Conservation (phyloP, 2,888 invertebrate genomes). For the Sphinx pinastri region DNA sequence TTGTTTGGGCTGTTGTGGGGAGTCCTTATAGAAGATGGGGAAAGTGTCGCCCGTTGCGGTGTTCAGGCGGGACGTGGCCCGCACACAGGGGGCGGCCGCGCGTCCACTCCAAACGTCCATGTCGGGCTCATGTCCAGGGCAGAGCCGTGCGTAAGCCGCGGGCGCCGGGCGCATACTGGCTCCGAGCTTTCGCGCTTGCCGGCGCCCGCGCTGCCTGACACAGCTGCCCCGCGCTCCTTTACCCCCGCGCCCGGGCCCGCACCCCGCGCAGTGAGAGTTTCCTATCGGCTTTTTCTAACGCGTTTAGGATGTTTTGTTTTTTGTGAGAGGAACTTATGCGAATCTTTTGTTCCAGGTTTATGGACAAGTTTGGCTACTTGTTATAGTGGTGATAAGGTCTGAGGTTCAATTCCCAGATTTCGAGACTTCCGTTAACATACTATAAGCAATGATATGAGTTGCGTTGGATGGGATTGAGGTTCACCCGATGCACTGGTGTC, state of each 20-base stretch:
- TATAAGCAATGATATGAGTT: too few relatives aligned
- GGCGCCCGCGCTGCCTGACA: neutral
- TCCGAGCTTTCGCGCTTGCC: constrained; percentile 6
- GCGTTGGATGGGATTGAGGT: too few relatives aligned
- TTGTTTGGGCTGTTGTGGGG: neutral
- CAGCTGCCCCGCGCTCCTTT: neutral
- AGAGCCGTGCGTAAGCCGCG: constrained; percentile 1
- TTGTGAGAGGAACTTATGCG: neutral
- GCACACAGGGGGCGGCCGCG: constrained; percentile 11
- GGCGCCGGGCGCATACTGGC: constrained; percentile 10
- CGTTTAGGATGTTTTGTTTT: constrained; percentile 8
- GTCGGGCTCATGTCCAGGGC: constrained; percentile 9
- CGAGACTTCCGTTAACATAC: too few relatives aligned
- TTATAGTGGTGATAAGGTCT: too few relatives aligned
- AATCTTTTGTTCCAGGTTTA: too few relatives aligned
- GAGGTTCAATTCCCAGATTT: too few relatives aligned
- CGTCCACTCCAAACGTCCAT: constrained; percentile 25
- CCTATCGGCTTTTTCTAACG: neutral
- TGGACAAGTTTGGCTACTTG: too few relatives aligned
- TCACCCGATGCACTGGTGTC: too few relatives aligned
- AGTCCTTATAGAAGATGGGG: constrained; percentile 18
- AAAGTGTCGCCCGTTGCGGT: neutral
- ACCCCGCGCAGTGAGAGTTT: constrained; percentile 6
- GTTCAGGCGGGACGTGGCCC: neutral
- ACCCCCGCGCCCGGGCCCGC: neutral